phyloP scores from a whole-genome alignment of 2,113 vertebrate species.

The Oryzias curvinotus region DNA sequence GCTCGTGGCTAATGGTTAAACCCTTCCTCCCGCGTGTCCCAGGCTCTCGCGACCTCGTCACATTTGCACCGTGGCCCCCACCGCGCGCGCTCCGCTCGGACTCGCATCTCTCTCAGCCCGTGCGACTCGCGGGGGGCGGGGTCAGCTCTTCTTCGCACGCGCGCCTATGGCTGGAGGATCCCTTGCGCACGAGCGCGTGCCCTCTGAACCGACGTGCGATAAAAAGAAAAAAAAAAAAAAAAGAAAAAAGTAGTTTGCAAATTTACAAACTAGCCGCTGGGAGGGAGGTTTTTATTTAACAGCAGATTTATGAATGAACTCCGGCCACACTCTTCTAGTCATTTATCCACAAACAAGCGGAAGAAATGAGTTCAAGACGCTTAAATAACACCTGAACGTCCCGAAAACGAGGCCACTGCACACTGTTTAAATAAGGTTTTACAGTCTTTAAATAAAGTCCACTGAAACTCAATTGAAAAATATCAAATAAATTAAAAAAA shows the following conservation, averaged over 20 bases:
- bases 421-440: too few relatives aligned
- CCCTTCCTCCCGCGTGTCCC: constrained; percentile 44
- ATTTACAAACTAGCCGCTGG: constrained; percentile 36
- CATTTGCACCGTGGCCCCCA: constrained; percentile 57
- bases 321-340: constrained; percentile 7
- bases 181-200: constrained; percentile 7
- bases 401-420: neutral
- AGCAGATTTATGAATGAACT: constrained; percentile 9
- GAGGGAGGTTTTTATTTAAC: constrained; percentile 51
- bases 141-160: constrained; percentile 45
- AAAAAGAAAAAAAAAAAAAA: too few relatives aligned
- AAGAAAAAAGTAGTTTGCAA: too few relatives aligned
- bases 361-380: constrained; percentile 10
- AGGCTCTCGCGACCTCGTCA: constrained; percentile 50
- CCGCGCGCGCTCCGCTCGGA: constrained; percentile 27
- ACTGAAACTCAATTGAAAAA: too few relatives aligned
- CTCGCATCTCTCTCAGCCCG: constrained; percentile 62
- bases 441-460: too few relatives aligned
- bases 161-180: too few relatives aligned
- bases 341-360: constrained; percentile 48
- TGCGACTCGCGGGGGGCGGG: constrained; percentile 54
- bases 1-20: constrained; percentile 72
- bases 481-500: too few relatives aligned
- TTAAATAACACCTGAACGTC: neutral
- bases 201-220: neutral